phyloP scores from a whole-genome alignment of 2,888 invertebrate species.

The Melinaea menophilus region DNA sequence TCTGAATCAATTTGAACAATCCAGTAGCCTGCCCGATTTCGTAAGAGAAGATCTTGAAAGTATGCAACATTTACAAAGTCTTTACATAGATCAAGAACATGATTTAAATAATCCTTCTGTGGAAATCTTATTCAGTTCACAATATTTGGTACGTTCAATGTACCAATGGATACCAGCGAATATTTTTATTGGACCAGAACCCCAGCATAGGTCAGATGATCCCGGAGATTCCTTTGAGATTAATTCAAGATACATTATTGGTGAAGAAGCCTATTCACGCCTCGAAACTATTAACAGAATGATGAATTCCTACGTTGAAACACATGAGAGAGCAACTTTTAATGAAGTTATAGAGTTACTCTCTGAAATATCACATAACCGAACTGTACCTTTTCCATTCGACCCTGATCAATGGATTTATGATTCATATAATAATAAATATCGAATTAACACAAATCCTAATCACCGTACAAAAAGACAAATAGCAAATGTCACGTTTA shows the following conservation, averaged over 20 bases:
- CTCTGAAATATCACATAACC: background rate
- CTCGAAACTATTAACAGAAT: slow-evolving; percentile 3
- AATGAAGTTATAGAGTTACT: slow-evolving; percentile 5
- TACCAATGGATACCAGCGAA: slow-evolving; percentile 3
- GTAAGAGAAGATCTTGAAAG: background rate
- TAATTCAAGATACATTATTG: background rate
- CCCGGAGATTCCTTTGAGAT: slow-evolving; percentile 2
- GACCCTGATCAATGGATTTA: background rate
- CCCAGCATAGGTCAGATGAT: background rate
- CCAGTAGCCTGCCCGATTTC: background rate
- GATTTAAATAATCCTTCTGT: background rate
- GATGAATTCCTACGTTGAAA: background rate
- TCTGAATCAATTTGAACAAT: background rate
- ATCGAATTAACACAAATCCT: slow-evolving; percentile 4
- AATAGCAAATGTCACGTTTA: background rate
- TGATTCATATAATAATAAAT: background rate
- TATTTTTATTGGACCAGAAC: slow-evolving; percentile 4
- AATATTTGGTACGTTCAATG: background rate
- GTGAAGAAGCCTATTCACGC: slow-evolving; percentile 1
- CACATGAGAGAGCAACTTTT: background rate
- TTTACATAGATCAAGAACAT: background rate
- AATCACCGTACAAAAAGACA: background rate
- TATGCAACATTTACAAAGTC: background rate
- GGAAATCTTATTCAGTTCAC: slow-evolving; percentile 1
- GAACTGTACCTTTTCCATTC: background rate